phyloP scores from a whole-genome alignment of 2,113 vertebrate species.

The Psittacus erithacus region DNA sequence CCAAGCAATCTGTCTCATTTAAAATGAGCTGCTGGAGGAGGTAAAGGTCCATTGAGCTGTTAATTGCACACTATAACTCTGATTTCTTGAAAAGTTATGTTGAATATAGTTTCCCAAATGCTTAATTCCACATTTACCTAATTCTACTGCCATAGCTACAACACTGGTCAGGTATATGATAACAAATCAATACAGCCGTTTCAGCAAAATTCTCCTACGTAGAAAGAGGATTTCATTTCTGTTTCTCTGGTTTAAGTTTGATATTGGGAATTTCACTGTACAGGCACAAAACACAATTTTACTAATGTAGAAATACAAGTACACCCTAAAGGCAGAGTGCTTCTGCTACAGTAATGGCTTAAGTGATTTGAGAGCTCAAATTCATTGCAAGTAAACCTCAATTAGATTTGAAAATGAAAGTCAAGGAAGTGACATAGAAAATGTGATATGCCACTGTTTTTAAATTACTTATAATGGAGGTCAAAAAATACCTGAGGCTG shows the following conservation, averaged over 20 bases:
- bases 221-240: neutral
- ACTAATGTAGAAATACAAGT: constrained; percentile 25
- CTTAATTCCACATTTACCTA: neutral
- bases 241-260: neutral
- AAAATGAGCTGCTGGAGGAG: constrained; percentile 44
- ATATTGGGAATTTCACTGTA: neutral
- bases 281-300: neutral
- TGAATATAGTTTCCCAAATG: neutral
- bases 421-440: constrained; percentile 22
- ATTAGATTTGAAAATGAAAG: constrained; percentile 51
- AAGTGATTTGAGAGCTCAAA: constrained; percentile 39
- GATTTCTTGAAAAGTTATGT: neutral
- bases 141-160: neutral
- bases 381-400: constrained; percentile 38
- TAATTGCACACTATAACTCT: constrained; percentile 44
- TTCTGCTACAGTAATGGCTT: constrained; percentile 22
- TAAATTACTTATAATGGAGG: constrained; percentile 46
- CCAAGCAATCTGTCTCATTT: constrained; percentile 57
- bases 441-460: neutral
- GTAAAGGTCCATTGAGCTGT: constrained; percentile 50
- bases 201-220: neutral
- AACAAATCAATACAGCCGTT: neutral
- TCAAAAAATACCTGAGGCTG: neutral
- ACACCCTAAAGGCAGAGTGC: constrained; percentile 30
- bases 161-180: neutral